Percentiles rank a stretch among this genome's conserved stretches.
Conservation (phyloP, 2,888 invertebrate genomes). For the Phasia obesa region DNA sequence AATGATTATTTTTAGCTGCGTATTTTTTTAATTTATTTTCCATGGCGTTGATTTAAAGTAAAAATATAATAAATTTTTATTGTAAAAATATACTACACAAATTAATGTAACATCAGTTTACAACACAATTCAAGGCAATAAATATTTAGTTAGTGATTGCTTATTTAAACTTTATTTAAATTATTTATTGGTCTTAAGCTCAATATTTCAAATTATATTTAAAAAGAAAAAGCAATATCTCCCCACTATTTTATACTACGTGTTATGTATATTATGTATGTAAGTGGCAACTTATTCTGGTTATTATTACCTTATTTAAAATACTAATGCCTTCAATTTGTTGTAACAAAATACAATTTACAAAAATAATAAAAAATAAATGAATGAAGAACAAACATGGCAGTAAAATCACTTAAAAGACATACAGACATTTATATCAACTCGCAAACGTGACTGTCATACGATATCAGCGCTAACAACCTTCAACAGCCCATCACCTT, state of each 20-base stretch:
- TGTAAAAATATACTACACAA: no score
- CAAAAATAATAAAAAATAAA: slow-evolving; percentile 2
- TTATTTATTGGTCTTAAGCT: neutral
- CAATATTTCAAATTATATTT: slow-evolving; percentile 28
- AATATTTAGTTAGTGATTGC: neutral
- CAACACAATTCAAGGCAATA: no score
- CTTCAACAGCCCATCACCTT: slow-evolving; percentile 37
- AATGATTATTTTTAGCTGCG: no score
- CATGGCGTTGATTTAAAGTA: no score
- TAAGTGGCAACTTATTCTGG: slow-evolving; percentile 39
- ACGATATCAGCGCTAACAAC: slow-evolving; percentile 46
- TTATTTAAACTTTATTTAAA: neutral
- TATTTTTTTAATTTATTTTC: no score
- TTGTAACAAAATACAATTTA: slow-evolving; percentile 52
- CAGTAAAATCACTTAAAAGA: slow-evolving; percentile 63
- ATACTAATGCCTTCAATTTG: slow-evolving; percentile 58
- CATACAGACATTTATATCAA: slow-evolving; percentile 56
- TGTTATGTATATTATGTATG: neutral
- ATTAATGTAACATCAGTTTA: no score
- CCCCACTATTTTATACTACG: neutral
- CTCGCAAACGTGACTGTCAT: slow-evolving; percentile 66
- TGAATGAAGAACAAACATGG: slow-evolving; percentile 20
- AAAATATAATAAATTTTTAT: no score
- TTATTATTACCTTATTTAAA: slow-evolving; percentile 61
- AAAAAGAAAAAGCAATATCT: slow-evolving; percentile 5